Base-by-base conservation (phyloP, 2,888 invertebrate species). In the Theretra japonica region DNA sequence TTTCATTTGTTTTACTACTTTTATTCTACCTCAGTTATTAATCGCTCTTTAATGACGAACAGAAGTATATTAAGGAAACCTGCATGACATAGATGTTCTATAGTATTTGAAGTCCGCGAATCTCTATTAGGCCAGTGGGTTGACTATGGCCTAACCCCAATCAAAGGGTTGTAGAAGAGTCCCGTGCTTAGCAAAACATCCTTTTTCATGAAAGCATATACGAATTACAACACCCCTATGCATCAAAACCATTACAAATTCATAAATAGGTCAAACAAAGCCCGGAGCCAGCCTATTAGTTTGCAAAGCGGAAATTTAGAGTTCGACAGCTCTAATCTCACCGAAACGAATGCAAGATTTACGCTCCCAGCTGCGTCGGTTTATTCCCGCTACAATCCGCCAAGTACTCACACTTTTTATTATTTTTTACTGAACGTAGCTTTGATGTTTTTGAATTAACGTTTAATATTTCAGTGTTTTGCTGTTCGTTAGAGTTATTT, bases 311-410 rank as follows among this genome's bases (percentile, higher is more conserved):
- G 62, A 62, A 62, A 62, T 62, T 59, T 21, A 62, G 33, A 62
- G n/a, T 62, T 33, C 33, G 62, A 62, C 62, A 62, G 33, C 33
- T 62, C n/a, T 62, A 62, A 62, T 62, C 62, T 62, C 33, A 7
- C 7, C 60, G 33, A 33, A 62, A 62, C 62, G 33, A 59, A 28
- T 33, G 33, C 19, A 62, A 62, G 33, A 62, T 62, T 62, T 62
- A 62, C 33, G 30, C 11, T 21, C 28, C 3, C 8, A 23, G 25
- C 17, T 58, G 33, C n/a, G 30, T 25, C 28, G 25, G 11, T 19
- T 28, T 19, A 60, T 28, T 60, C 4, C 7, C 3, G 17, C 11
- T 25, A 58, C 58, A 25, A 15, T 25, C 25, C 25, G 17, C 17
- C 5, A n/a, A 53, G n/a, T n/a, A n/a, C 19, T 19, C 7, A n/a